Percentiles rank a stretch among this genome's conserved stretches.
These are phyloP conservation scores for Hemibagrus wyckioides DNA, from an alignment of 2,113 vertebrate genomes.

Conservation along the genomic window DNA sequence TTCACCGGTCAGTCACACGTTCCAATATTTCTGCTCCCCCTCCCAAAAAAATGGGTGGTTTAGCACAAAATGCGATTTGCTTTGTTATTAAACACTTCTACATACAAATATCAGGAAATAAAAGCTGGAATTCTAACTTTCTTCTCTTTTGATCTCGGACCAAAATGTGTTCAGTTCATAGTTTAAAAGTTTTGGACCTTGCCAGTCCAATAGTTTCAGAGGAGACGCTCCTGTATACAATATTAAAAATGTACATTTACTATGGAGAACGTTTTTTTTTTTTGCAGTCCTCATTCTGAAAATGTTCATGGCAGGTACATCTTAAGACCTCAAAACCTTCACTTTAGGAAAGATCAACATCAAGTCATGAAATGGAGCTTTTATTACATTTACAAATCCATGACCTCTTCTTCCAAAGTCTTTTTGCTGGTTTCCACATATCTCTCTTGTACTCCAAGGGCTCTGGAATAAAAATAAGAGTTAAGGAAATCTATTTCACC, in stretches of 20 bases:
- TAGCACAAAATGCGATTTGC: too few species aligned
- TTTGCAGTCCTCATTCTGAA: background rate
- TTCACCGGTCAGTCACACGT: too few species aligned
- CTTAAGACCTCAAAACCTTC: background rate
- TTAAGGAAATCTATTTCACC: conserved; percentile 71
- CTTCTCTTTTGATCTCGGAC: too few species aligned
- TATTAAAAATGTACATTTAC: background rate
- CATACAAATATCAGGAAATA: too few species aligned
- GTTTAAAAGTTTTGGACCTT: too few species aligned
- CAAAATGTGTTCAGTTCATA: too few species aligned
- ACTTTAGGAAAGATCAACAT: background rate
- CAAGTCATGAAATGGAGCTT: background rate
- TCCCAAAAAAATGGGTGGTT: too few species aligned
- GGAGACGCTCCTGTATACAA: background rate
- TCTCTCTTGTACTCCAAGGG: conserved; percentile 88
- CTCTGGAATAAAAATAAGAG: conserved; percentile 67
- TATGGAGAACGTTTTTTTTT: background rate
- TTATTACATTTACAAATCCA: conserved; percentile 72
- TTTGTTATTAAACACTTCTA: too few species aligned
- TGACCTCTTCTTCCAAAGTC: conserved; percentile 83
- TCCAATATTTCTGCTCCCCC: too few species aligned
- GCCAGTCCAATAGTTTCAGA: too few species aligned
- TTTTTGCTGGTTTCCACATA: conserved; percentile 79
- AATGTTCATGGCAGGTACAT: background rate
- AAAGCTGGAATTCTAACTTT: too few species aligned